Conservation (phyloP, 2,797 vertebrate genomes). For the Loriculus beryllinus region DNA sequence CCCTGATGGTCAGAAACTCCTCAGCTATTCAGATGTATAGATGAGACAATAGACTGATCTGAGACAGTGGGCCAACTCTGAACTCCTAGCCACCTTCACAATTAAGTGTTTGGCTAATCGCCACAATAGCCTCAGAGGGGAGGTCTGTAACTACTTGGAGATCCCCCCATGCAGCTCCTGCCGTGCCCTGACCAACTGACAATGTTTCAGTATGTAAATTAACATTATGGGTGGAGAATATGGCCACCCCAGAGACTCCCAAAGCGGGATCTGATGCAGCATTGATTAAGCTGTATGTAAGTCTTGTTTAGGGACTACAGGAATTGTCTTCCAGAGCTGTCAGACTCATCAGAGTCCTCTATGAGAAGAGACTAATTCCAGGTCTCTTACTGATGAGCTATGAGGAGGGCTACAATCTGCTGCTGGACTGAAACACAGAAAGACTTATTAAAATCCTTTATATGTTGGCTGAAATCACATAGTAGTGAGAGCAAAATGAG, state of each 20-base stretch:
- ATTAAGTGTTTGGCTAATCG: not conserved
- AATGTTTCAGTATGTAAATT: not conserved
- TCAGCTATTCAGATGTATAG: not conserved
- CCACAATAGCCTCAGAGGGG: not conserved
- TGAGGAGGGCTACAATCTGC: not conserved
- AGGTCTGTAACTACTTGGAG: not conserved
- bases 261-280: not conserved
- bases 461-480: not conserved
- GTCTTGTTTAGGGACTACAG: not conserved
- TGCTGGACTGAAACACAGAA: not conserved
- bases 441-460: not conserved
- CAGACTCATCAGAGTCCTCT: not conserved
- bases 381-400: not conserved
- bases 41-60: not conserved
- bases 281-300: not conserved
- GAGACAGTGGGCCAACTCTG: not conserved
- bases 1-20: not conserved
- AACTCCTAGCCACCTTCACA: not conserved
- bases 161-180: not conserved
- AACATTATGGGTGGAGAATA: not conserved
- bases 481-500: not conserved
- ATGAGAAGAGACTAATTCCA: not conserved
- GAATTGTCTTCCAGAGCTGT: not conserved
- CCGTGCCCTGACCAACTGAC: not conserved
- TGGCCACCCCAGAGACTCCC: not conserved